Percentiles rank a stretch among this genome's conserved stretches.
Conservation (phyloP, 2,797 vertebrate genomes). For the Astyanax mexicanus region DNA sequence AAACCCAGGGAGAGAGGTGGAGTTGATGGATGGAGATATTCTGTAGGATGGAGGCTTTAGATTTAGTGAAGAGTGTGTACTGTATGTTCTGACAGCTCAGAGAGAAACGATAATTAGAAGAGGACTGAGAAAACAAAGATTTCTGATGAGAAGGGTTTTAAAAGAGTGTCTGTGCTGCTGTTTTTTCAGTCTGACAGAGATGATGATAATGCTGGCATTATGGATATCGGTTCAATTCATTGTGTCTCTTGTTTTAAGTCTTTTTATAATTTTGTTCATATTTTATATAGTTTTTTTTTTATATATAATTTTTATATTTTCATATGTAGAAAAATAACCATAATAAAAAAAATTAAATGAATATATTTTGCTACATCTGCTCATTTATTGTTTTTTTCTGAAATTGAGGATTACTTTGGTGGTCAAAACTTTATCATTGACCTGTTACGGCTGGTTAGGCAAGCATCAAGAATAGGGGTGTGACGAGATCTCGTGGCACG, state of each 20-base stretch:
- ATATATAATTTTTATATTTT: no score
- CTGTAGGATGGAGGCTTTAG: not conserved
- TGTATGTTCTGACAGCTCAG: not conserved
- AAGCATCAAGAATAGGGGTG: no score
- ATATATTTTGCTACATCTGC: no score
- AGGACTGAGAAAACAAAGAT: not conserved
- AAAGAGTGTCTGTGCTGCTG: not conserved
- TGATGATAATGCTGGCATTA: not conserved
- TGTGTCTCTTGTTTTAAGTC: not conserved
- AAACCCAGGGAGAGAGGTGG: not conserved
- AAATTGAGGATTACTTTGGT: no score
- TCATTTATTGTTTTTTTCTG: no score
- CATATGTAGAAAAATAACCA: no score
- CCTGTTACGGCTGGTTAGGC: no score
- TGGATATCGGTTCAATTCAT: not conserved
- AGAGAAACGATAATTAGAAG: not conserved
- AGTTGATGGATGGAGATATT: not conserved
- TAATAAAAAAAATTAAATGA: no score
- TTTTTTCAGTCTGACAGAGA: not conserved
- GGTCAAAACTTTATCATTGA: no score
- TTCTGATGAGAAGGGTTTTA: not conserved
- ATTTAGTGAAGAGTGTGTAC: not conserved
- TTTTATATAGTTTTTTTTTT: no score
- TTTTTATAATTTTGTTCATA: not conserved
- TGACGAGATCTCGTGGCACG: no score